Conservation (phyloP, 2,797 vertebrate genomes). For the Numenius phaeopus region DNA sequence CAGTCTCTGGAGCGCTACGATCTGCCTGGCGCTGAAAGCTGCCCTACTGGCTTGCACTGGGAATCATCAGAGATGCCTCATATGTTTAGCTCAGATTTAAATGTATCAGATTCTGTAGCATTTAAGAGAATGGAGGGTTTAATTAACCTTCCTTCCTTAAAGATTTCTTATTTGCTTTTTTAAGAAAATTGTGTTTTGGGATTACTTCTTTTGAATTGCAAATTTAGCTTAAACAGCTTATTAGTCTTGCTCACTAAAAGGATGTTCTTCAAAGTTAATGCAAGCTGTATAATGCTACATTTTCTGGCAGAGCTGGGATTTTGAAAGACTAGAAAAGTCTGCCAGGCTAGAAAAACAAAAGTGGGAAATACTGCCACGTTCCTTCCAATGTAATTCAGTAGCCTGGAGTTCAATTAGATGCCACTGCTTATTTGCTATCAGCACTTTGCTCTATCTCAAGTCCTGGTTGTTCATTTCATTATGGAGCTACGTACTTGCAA, state of each 20-base stretch:
- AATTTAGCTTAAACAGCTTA: not conserved
- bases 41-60: not conserved
- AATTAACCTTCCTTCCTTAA: slow-evolving; percentile 16
- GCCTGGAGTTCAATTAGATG: not conserved
- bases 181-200: not conserved
- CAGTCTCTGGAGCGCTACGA: not conserved
- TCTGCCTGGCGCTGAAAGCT: not conserved
- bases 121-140: slow-evolving; percentile 27
- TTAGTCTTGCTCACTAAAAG: not conserved
- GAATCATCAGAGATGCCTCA: not conserved
- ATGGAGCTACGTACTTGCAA: not conserved
- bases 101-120: not conserved
- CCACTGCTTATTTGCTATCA: not conserved
- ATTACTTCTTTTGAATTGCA: slow-evolving; percentile 4
- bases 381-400: not conserved
- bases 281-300: not conserved
- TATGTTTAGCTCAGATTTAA: not conserved
- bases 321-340: not conserved
- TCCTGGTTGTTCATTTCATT: not conserved
- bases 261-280: not conserved
- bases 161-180: slow-evolving; percentile 4
- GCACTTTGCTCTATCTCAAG: not conserved
- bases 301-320: slow-evolving; percentile 6
- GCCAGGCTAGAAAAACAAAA: not conserved
- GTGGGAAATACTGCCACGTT: not conserved